Conservation (phyloP, 2,888 invertebrate species). For the Cacoxenus indagator region DNA sequence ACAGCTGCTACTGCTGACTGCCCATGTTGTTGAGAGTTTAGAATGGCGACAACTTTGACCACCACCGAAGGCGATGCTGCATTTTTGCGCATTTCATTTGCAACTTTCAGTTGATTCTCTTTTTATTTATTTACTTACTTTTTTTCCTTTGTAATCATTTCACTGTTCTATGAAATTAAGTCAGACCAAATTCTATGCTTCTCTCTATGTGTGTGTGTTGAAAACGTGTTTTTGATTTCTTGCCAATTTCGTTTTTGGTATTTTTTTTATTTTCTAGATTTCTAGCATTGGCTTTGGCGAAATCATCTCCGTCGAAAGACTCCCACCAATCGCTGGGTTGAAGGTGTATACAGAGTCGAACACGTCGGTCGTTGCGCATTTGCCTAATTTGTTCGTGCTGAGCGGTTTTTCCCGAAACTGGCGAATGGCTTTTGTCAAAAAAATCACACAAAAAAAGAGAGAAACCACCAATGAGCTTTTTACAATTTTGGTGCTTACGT, state of each 20-base stretch:
- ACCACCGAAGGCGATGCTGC: conserved; percentile 30
- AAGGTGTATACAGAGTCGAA: too few relatives aligned
- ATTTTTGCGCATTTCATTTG: conserved; percentile 1
- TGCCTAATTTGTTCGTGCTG: too few relatives aligned
- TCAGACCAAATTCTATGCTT: not conserved
- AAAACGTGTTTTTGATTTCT: conserved; percentile 13
- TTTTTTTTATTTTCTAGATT: not conserved
- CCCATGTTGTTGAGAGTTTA: not conserved
- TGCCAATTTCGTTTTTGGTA: conserved; percentile 9
- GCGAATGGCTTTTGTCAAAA: too few relatives aligned
- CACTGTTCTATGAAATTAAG: not conserved
- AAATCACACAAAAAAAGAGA: too few relatives aligned
- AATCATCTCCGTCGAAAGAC: conserved; percentile 36
- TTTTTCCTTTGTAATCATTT: not conserved
- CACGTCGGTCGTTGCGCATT: too few relatives aligned
- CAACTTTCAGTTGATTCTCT: not conserved
- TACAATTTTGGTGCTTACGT: too few relatives aligned
- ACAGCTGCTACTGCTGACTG: conserved; percentile 36
- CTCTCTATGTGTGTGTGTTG: not conserved
- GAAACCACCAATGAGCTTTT: too few relatives aligned
- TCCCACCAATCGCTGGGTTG: too few relatives aligned
- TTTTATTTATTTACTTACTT: too few relatives aligned
- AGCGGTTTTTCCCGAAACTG: too few relatives aligned
- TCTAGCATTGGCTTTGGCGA: conserved; percentile 18
- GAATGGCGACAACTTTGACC: conserved; percentile 52